Conservation (phyloP, 1,140 invertebrate genomes). For the Belonocnema kinseyi region DNA sequence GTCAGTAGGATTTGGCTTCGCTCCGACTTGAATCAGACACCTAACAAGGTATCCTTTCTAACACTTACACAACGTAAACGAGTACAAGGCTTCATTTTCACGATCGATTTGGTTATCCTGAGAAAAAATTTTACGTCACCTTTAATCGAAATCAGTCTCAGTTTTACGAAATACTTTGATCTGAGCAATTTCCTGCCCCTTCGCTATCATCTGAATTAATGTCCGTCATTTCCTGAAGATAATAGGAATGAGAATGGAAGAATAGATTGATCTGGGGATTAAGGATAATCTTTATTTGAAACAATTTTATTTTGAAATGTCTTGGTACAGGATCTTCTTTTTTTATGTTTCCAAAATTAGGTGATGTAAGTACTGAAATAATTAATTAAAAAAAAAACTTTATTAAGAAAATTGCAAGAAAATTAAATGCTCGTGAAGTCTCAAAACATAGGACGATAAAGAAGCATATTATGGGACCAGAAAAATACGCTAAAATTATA, state of each 20-base stretch:
- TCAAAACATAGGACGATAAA: slow-evolving; percentile 35
- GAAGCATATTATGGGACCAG: slow-evolving; percentile 52
- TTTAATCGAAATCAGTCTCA: slow-evolving; percentile 30
- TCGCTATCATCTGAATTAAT: slow-evolving; percentile 47
- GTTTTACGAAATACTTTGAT: slow-evolving; percentile 30
- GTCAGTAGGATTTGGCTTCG: slow-evolving; percentile 41
- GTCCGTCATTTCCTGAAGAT: slow-evolving; percentile 38
- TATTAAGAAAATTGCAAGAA: background rate
- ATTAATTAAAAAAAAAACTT: background rate
- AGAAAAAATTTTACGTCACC: slow-evolving; percentile 39
- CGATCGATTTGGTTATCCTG: slow-evolving; percentile 14
- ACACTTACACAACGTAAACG: slow-evolving; percentile 19
- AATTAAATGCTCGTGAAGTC: background rate
- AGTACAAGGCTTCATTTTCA: slow-evolving; percentile 20
- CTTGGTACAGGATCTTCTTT: background rate
- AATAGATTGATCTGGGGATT: background rate
- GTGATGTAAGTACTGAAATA: too few relatives aligned
- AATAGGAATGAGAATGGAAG: slow-evolving; percentile 18
- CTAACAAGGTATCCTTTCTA: slow-evolving; percentile 50
- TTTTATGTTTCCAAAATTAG: background rate
- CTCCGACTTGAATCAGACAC: slow-evolving; percentile 48
- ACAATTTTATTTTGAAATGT: background rate
- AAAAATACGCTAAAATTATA: slow-evolving; percentile 56
- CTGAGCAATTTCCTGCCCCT: slow-evolving; percentile 18
- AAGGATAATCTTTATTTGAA: slow-evolving; percentile 9